Conservation (phyloP, 2,797 vertebrate genomes). For the Acipenser ruthenus region DNA sequence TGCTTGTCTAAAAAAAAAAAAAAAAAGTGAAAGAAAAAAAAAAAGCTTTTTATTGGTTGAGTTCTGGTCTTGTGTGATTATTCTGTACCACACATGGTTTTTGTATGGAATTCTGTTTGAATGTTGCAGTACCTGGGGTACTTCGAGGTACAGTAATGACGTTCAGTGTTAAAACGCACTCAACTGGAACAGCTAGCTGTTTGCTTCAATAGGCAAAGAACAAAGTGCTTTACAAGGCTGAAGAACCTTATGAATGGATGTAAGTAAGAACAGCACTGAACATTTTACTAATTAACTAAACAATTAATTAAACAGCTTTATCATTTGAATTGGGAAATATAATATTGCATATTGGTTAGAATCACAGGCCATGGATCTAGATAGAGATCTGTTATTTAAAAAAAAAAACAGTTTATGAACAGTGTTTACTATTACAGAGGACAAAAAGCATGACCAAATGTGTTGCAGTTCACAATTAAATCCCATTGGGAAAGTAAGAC, state of each 20-base stretch:
- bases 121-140: conserved; percentile 36
- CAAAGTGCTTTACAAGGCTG: conserved; percentile 38
- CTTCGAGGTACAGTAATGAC: conserved; percentile 33
- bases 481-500: too few relatives aligned
- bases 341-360: background rate
- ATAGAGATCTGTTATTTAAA: too few relatives aligned
- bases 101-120: conserved; percentile 36
- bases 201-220: conserved; percentile 40
- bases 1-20: conserved; percentile 56
- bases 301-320: too few relatives aligned
- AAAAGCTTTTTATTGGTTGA: conserved; percentile 45
- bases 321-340: background rate
- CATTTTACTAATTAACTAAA: conserved; percentile 14
- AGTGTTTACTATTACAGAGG: too few relatives aligned
- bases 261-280: conserved; percentile 50
- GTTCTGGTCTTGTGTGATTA: conserved; percentile 46
- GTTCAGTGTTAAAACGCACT: conserved; percentile 31
- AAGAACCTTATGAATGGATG: conserved; percentile 34
- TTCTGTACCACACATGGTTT: conserved; percentile 24
- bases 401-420: too few relatives aligned
- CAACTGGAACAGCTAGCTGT: conserved; percentile 34
- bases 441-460: too few relatives aligned
- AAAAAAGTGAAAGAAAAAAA: conserved; percentile 22
- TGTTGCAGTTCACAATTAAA: too few relatives aligned
- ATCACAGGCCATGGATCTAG: too few relatives aligned